These are phyloP conservation scores for Gasteruption jaculator DNA, from an alignment of 2,888 invertebrate genomes.

Conservation along the genomic window DNA sequence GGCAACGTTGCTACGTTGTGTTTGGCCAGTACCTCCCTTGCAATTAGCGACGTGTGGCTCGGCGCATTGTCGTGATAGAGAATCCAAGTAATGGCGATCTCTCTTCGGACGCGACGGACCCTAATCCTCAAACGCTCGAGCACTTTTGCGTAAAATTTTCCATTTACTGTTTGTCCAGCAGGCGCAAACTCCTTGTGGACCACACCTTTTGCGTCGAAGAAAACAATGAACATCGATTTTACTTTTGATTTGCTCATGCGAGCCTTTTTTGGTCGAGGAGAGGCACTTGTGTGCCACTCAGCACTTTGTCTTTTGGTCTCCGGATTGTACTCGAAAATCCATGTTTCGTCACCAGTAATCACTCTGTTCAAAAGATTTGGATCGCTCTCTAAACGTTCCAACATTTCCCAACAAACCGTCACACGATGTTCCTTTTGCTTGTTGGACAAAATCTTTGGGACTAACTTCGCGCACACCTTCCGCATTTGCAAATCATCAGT, in stretches of 20 bases:
- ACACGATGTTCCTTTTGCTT: constrained; percentile 21
- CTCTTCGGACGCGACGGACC: no score
- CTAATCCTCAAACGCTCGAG: no score
- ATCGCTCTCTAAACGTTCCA: constrained; percentile 15
- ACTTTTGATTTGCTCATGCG: constrained; percentile 20
- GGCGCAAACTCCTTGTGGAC: constrained; percentile 26
- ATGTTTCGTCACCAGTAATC: constrained; percentile 21
- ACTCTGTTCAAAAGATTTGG: constrained; percentile 15
- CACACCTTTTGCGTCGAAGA: constrained; percentile 20
- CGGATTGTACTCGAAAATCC: constrained; percentile 22
- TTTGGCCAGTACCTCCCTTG: no score
- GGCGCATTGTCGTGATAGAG: no score
- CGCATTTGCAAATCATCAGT: constrained; percentile 23
- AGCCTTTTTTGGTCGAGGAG: constrained; percentile 18
- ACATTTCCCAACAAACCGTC: constrained; percentile 8
- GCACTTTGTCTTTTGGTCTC: constrained; percentile 19
- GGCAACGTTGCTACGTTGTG: no score
- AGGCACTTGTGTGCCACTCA: constrained; percentile 17
- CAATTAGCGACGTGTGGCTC: no score
- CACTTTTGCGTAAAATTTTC: constrained; percentile 22
- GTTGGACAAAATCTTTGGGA: constrained; percentile 24
- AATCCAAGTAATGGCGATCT: no score
- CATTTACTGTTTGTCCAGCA: constrained; percentile 23
- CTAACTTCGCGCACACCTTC: constrained; percentile 28
- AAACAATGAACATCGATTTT: constrained; percentile 23